phyloP scores from a whole-genome alignment of 2,797 vertebrate genomes.

The Nyctalus aviator region DNA sequence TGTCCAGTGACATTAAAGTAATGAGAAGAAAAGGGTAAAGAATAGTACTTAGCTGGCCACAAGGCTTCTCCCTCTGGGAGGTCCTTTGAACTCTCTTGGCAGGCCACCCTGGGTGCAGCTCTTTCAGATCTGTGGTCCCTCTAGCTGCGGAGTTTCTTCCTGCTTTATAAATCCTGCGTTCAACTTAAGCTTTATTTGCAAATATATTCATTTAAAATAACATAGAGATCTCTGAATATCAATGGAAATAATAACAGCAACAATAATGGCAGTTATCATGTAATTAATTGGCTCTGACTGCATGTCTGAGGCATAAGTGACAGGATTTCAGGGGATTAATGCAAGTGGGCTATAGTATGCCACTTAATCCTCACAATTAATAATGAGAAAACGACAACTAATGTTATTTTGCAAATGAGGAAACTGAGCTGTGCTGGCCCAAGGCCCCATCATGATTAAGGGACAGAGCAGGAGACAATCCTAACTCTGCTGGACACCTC shows the following conservation, averaged over 20 bases:
- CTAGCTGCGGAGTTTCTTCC: not conserved
- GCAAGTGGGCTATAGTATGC: not conserved
- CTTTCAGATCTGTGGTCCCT: not conserved
- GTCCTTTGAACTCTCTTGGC: not conserved
- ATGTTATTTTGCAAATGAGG: slow-evolving; percentile 33
- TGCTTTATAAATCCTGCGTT: not conserved
- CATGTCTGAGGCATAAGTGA: not conserved
- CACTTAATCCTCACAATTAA: not conserved
- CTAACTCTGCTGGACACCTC: not conserved
- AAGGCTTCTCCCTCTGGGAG: slow-evolving; percentile 14
- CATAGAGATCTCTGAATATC: not conserved
- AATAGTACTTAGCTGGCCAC: not conserved
- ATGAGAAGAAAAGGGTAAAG: slow-evolving; percentile 30
- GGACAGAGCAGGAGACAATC: not conserved
- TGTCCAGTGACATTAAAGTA: slow-evolving; percentile 13
- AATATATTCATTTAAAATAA: slow-evolving; percentile 6
- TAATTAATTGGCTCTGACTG: not conserved
- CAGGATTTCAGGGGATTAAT: not conserved
- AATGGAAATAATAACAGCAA: not conserved
- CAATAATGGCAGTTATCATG: not conserved
- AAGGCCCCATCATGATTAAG: not conserved
- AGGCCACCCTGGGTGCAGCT: not conserved
- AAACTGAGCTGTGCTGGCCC: not conserved
- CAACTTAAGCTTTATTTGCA: slow-evolving; percentile 5
- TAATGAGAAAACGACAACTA: slow-evolving; percentile 10